These are phyloP conservation scores for Synanthedon tipuliformis DNA, from an alignment of 2,888 invertebrate species.

Conservation along the genomic window DNA sequence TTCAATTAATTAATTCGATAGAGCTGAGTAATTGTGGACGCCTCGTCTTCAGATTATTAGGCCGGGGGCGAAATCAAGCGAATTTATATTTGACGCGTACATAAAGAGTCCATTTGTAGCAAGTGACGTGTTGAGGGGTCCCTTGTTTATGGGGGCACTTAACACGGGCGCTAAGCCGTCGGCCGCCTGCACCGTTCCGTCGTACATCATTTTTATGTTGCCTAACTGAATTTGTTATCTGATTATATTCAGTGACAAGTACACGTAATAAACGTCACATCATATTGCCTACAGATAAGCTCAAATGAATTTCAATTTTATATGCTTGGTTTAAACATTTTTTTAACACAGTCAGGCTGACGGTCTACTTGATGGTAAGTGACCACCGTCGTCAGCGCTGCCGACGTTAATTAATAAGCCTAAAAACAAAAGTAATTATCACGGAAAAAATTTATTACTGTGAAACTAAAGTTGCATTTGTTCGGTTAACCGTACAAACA, in stretches of 20 bases:
- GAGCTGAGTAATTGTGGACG: not conserved
- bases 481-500: no score
- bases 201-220: slow-evolving; percentile 25
- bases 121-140: slow-evolving; percentile 38
- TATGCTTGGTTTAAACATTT: no score
- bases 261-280: slow-evolving; percentile 28
- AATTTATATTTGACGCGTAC: slow-evolving; percentile 37
- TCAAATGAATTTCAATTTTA: not conserved
- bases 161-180: slow-evolving; percentile 33
- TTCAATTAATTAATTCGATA: not conserved
- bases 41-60: not conserved
- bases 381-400: no score
- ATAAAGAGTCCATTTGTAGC: slow-evolving; percentile 50
- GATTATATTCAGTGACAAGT: slow-evolving; percentile 28
- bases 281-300: slow-evolving; percentile 16
- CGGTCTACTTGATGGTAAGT: no score
- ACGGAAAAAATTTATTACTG: no score
- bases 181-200: slow-evolving; percentile 13
- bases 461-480: no score
- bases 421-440: no score
- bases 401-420: no score
- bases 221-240: slow-evolving; percentile 42
- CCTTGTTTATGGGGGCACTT: slow-evolving; percentile 51
- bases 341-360: no score
- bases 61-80: slow-evolving; percentile 15